Evolutionary conservation across 1,140 invertebrate genomes (phyloP).

Genomic region (Drosophila ficusphila): DNA sequence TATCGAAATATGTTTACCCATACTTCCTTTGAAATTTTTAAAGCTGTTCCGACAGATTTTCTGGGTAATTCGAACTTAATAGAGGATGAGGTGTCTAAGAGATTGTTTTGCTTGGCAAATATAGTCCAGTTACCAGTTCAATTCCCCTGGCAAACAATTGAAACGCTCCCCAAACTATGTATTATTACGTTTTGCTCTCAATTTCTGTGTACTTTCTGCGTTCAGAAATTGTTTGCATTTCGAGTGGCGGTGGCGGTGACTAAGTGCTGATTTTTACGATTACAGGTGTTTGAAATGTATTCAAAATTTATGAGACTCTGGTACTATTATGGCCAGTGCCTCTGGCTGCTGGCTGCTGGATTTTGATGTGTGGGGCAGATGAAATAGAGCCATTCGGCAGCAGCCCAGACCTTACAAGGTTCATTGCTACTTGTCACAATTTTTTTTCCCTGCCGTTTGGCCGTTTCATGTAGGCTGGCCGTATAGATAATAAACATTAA

Average conservation of each 20-base stretch:
- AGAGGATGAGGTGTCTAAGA: background rate
- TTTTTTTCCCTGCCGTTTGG: slow-evolving; percentile 27
- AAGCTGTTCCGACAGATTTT: slow-evolving; percentile 1
- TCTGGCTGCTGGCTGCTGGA: background rate
- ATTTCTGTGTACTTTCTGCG: slow-evolving; percentile 14
- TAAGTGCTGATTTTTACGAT: slow-evolving; percentile 37
- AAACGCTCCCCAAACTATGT: slow-evolving; percentile 10
- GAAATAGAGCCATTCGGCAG: slow-evolving; percentile 34
- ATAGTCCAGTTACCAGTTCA: slow-evolving; percentile 39
- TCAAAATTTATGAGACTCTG: slow-evolving; percentile 62
- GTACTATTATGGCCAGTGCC: slow-evolving; percentile 4
- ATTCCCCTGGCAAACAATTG: slow-evolving; percentile 19
- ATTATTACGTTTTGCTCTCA: slow-evolving; percentile 24
- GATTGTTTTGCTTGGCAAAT: slow-evolving; percentile 12
- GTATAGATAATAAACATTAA: slow-evolving; percentile 70
- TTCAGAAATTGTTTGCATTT: slow-evolving; percentile 11
- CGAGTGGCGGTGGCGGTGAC: slow-evolving; percentile 3
- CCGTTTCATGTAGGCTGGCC: slow-evolving; percentile 62
- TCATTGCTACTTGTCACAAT: slow-evolving; percentile 78
- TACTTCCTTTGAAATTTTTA: slow-evolving; percentile 5
- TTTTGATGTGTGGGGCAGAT: slow-evolving; percentile 27
- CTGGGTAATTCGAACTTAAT: slow-evolving; percentile 15
- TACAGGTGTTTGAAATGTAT: slow-evolving; percentile 60
- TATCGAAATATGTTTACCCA: background rate
- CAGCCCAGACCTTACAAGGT: slow-evolving; percentile 75